Percentiles rank a stretch among this genome's conserved stretches.
These are phyloP conservation scores for Phortica variegata DNA, from an alignment of 1,140 invertebrate species.

Conservation along the genomic window DNA sequence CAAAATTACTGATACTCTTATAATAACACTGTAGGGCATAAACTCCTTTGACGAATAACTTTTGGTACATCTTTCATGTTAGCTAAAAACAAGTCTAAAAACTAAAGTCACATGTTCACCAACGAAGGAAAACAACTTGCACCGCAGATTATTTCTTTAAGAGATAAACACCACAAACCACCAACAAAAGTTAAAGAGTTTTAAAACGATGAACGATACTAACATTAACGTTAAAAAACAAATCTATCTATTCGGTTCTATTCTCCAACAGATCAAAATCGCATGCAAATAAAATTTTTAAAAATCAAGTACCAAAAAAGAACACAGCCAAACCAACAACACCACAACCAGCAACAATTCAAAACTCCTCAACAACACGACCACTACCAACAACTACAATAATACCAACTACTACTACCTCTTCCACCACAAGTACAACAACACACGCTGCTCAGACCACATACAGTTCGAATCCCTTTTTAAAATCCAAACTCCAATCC, in stretches of 20 bases:
- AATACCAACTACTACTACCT: constrained; percentile 13
- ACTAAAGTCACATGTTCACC: too few relatives aligned
- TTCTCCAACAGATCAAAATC: constrained; percentile 56
- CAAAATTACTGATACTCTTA: too few relatives aligned
- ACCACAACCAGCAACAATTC: constrained; percentile 6
- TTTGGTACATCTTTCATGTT: too few relatives aligned
- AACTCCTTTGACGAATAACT: too few relatives aligned
- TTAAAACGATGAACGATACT: too few relatives aligned
- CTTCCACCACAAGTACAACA: constrained; percentile 18
- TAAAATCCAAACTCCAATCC: constrained; percentile 34
- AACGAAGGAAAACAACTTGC: too few relatives aligned
- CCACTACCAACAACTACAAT: constrained; percentile 1
- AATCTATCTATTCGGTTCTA: constrained; percentile 26
- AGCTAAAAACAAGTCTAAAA: too few relatives aligned
- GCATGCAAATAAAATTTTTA: constrained; percentile 46
- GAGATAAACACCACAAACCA: too few relatives aligned
- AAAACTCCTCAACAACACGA: neutral
- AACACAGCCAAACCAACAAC: constrained; percentile 13
- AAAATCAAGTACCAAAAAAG: constrained; percentile 30
- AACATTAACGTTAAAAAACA: constrained; percentile 43
- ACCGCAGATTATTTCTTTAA: too few relatives aligned
- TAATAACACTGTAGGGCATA: too few relatives aligned
- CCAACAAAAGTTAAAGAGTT: too few relatives aligned
- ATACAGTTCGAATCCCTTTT: constrained; percentile 40
- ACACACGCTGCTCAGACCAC: constrained; percentile 9